These are phyloP conservation scores for Neodiprion fabricii DNA, from an alignment of 1,140 invertebrate genomes.

Conservation along the genomic window DNA sequence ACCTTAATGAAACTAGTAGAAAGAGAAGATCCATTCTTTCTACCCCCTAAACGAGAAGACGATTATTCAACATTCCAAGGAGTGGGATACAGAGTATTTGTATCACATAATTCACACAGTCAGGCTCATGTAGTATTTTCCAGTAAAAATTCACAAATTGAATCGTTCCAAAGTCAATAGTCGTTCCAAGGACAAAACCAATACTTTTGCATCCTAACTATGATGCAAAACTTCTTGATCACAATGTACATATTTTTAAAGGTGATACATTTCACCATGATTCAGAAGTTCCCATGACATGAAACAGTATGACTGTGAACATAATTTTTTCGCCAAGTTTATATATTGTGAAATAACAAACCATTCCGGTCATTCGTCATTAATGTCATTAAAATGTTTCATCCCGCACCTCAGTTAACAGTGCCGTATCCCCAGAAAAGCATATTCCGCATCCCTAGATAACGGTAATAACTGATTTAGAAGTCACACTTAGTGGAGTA, in stretches of 20 bases:
- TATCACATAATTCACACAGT: slow-evolving; percentile 16
- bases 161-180: neutral
- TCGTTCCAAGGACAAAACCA: neutral
- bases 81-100: slow-evolving; percentile 11
- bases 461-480: no score
- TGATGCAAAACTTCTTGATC: neutral
- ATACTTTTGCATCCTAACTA: neutral
- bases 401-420: no score
- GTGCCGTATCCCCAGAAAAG: no score
- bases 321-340: no score
- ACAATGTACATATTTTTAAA: neutral
- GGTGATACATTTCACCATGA: neutral
- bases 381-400: neutral
- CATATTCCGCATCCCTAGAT: no score
- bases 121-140: slow-evolving; percentile 12
- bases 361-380: neutral
- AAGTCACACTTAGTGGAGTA: neutral
- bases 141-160: slow-evolving; percentile 17
- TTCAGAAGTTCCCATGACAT: neutral
- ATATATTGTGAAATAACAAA: no score
- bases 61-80: slow-evolving; percentile 9
- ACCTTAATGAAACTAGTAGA: slow-evolving; percentile 51
- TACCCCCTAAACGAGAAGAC: slow-evolving; percentile 30
- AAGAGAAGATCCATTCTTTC: slow-evolving; percentile 44
- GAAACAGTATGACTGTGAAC: no score